Evolutionary conservation across 2,797 vertebrate genomes (phyloP).

Genomic region (Erethizon dorsatum): DNA sequence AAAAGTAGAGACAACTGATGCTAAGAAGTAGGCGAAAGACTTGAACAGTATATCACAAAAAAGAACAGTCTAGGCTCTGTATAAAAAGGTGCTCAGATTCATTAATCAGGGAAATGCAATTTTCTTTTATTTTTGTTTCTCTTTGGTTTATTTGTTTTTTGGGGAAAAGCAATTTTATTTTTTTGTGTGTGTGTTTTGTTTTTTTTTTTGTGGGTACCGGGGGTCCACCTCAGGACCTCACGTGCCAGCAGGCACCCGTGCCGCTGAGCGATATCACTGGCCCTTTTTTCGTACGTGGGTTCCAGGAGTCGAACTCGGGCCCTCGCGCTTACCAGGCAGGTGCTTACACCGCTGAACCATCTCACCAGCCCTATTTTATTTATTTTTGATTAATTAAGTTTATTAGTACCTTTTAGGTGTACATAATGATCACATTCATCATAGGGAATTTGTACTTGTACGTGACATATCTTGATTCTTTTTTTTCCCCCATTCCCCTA

Average conservation of each 20-base stretch:
- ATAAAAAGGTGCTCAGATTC: neutral
- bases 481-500: neutral
- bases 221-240: no score
- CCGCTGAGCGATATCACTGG: no score
- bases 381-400: neutral
- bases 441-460: neutral
- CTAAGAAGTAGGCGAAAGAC: neutral
- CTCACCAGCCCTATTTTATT: no score
- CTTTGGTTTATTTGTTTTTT: neutral
- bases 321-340: no score
- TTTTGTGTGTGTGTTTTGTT: no score
- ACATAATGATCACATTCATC: neutral
- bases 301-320: no score
- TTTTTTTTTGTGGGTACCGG: no score
- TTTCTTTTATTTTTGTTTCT: neutral
- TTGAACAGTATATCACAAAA: neutral
- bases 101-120: neutral
- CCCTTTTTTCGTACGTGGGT: no score
- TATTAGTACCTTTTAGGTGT: neutral
- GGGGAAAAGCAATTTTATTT: neutral
- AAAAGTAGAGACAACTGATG: neutral
- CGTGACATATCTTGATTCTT: neutral
- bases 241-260: no score
- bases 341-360: no score
- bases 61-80: neutral